These are phyloP conservation scores for Gulo gulo DNA, from an alignment of 2,113 vertebrate species.

Conservation along the genomic window DNA sequence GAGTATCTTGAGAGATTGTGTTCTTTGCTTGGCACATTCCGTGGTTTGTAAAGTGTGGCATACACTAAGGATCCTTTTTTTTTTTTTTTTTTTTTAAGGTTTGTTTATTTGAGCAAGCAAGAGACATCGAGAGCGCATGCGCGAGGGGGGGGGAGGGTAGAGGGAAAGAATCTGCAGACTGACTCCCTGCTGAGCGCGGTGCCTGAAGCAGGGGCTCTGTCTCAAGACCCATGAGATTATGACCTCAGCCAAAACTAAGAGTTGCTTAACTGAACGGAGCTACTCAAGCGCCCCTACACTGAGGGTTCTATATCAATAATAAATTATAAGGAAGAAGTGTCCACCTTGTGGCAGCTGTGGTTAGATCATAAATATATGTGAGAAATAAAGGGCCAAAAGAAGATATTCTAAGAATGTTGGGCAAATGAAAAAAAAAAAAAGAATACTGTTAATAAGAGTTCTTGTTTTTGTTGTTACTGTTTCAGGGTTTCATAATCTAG, in stretches of 20 bases:
- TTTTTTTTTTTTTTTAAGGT: background rate
- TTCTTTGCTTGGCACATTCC: slow-evolving; percentile 33
- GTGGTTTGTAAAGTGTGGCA: slow-evolving; percentile 36
- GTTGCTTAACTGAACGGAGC: background rate
- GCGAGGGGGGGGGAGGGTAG: background rate
- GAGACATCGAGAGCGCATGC: background rate
- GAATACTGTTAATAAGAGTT: slow-evolving; percentile 4
- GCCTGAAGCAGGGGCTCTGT: too few relatives aligned
- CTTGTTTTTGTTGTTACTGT: background rate
- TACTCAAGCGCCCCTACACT: background rate
- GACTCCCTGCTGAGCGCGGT: background rate
- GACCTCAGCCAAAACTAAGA: background rate
- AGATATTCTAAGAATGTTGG: background rate
- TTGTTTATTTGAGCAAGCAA: background rate
- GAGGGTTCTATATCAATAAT: background rate
- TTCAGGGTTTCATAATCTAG: slow-evolving; percentile 35
- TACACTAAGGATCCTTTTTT: background rate
- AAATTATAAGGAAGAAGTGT: background rate
- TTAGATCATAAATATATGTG: slow-evolving; percentile 5
- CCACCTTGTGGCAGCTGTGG: slow-evolving; percentile 11
- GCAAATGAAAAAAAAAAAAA: background rate
- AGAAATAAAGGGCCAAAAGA: background rate
- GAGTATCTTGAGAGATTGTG: slow-evolving; percentile 8
- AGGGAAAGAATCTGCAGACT: background rate
- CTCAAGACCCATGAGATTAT: background rate